Percentiles rank a stretch among this genome's conserved stretches.
Conservation (phyloP, 2,888 invertebrate genomes). For the Torymus aiolomorphi region DNA sequence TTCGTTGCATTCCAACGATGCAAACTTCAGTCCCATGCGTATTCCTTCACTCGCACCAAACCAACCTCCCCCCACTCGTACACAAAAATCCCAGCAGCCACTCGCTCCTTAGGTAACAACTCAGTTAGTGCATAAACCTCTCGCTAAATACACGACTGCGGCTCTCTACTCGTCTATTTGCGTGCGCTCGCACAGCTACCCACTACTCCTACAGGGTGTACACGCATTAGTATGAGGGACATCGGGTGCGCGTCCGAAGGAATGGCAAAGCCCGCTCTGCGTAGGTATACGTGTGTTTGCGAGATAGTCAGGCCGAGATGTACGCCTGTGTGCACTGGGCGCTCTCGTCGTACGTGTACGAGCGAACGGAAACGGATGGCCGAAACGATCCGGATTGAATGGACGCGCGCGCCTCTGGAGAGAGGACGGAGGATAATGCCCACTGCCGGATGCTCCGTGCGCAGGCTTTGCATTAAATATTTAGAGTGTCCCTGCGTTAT, state of each 20-base stretch:
- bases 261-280: neutral
- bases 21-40: no score
- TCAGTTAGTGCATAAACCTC: no score
- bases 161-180: no score
- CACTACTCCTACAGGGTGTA: no score
- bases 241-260: neutral
- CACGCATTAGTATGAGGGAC: no score
- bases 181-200: neutral
- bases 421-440: slow-evolving; percentile 29
- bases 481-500: neutral
- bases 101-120: no score
- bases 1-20: no score
- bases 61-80: no score
- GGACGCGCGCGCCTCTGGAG: slow-evolving; percentile 1
- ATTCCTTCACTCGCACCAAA: no score
- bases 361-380: slow-evolving; percentile 26
- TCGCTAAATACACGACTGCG: no score
- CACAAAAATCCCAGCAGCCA: no score
- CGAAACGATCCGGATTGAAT: slow-evolving; percentile 38
- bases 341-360: neutral
- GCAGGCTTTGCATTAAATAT: slow-evolving; percentile 10
- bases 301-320: slow-evolving; percentile 4
- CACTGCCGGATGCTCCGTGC: neutral
- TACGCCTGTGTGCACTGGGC: neutral
- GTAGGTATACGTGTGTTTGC: neutral